Evolutionary conservation across 2,113 vertebrate genomes (phyloP).

Genomic region (Oryzias javanicus): DNA sequence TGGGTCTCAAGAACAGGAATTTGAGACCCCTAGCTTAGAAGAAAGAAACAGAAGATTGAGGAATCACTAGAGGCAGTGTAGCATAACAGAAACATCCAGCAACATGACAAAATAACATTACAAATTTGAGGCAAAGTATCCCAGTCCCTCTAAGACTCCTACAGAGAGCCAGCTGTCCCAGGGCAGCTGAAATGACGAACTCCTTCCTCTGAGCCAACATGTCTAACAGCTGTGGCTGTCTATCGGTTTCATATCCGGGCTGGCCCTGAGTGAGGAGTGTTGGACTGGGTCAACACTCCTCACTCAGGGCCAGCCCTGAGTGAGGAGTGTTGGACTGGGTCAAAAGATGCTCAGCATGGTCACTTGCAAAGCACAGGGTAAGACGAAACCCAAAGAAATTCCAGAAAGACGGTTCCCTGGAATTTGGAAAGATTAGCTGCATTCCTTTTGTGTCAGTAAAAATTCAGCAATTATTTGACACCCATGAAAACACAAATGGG

Average conservation of each 20-base stretch:
- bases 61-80: constrained; percentile 41
- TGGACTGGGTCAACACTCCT: constrained; percentile 29
- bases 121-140: constrained; percentile 3
- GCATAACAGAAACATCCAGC: constrained; percentile 5
- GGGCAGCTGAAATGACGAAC: constrained; percentile 70
- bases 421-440: constrained; percentile 49
- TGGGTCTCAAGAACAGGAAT: too few species aligned
- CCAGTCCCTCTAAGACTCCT: constrained; percentile 31
- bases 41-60: constrained; percentile 65
- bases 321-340: constrained; percentile 25
- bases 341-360: constrained; percentile 28
- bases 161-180: constrained; percentile 61
- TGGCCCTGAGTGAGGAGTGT: constrained; percentile 10
- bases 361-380: constrained; percentile 10
- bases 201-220: constrained; percentile 58
- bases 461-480: constrained; percentile 26
- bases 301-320: constrained; percentile 2
- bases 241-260: constrained; percentile 24
- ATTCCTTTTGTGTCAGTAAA: constrained; percentile 13
- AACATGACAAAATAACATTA: constrained; percentile 1
- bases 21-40: background rate
- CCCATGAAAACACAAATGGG: constrained; percentile 20
- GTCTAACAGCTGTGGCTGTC: constrained; percentile 73
- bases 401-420: constrained; percentile 52
- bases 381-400: constrained; percentile 36